Conservation (phyloP, 2,113 vertebrate species). For the Cercocebus atys region DNA sequence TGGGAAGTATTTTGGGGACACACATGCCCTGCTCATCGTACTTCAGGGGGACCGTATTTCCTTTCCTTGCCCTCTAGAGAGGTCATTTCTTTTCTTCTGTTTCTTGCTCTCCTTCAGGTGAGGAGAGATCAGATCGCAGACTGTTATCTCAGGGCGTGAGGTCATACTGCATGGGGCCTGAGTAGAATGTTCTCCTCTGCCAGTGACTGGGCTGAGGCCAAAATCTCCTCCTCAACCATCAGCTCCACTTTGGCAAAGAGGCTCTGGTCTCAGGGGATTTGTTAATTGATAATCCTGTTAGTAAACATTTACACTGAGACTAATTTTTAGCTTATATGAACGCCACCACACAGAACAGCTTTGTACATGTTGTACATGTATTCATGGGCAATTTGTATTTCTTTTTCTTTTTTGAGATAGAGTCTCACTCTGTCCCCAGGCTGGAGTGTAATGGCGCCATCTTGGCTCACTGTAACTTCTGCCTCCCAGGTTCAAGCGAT, state of each 20-base stretch:
- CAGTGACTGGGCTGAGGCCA: background rate
- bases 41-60: background rate
- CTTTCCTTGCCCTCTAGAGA: background rate
- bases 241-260: background rate
- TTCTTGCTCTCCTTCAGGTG: background rate
- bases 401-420: background rate
- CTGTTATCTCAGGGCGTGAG: background rate
- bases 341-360: background rate
- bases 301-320: background rate
- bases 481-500: background rate
- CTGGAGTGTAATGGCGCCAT: background rate
- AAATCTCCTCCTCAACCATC: background rate
- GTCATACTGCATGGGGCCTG: background rate
- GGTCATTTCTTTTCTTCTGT: background rate
- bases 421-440: background rate
- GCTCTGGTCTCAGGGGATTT: background rate
- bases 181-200: background rate
- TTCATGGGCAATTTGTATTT: background rate
- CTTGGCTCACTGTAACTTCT: background rate
- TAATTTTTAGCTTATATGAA: slow-evolving; percentile 26
- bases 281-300: background rate
- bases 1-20: background rate
- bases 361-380: background rate
- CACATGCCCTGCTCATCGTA: background rate
- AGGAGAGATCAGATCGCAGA: background rate